Evolutionary conservation across 2,113 vertebrate species (phyloP).

Genomic region (Xenopus tropicalis): DNA sequence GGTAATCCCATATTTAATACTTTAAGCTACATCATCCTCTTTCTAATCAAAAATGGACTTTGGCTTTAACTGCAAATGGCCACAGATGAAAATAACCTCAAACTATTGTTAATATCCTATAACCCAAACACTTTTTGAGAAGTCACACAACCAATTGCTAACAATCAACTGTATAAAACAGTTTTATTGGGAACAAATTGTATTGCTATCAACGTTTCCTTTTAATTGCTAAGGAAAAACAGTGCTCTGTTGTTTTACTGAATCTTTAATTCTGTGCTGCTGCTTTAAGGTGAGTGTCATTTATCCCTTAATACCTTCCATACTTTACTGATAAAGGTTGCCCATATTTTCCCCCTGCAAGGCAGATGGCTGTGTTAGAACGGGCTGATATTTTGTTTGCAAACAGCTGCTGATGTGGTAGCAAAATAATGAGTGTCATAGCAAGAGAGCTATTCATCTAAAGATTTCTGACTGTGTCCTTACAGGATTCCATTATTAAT

Average conservation of each 20-base stretch:
- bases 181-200: no score
- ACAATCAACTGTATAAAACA: no score
- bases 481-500: slow-evolving; percentile 25
- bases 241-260: no score
- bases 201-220: no score
- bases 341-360: slow-evolving; percentile 38
- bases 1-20: slow-evolving; percentile 25
- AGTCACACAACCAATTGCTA: no score
- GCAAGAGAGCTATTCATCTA: slow-evolving; percentile 28
- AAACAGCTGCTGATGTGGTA: slow-evolving; percentile 45
- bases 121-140: no score
- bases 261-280: no score
- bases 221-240: no score
- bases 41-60: slow-evolving; percentile 17
- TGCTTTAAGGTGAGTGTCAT: not conserved
- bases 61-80: slow-evolving; percentile 23
- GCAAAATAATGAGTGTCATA: slow-evolving; percentile 46
- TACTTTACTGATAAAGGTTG: slow-evolving; percentile 23
- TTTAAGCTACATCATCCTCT: slow-evolving; percentile 15
- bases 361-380: slow-evolving; percentile 45
- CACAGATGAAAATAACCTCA: no score
- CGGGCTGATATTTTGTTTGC: slow-evolving; percentile 44
- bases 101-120: no score
- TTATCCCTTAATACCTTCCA: not conserved
- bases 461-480: slow-evolving; percentile 35